Base-by-base conservation (phyloP, 2,797 vertebrate genomes). In the Sebastes goodei region DNA sequence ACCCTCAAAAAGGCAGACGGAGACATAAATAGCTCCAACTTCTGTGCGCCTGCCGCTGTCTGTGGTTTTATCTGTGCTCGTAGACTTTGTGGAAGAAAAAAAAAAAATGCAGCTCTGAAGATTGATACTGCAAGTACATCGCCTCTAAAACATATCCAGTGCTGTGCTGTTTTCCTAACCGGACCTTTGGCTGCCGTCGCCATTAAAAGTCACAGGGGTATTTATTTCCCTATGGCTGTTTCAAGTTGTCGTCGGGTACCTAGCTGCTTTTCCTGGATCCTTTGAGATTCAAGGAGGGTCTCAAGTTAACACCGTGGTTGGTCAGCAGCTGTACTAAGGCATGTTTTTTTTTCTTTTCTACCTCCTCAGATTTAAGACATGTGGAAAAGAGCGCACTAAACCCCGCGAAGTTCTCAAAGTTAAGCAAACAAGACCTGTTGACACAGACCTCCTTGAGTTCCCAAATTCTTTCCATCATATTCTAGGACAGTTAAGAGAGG, bases 391-490 rank as follows among this genome's bases (percentile, higher is more conserved):
- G 80, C 60, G 78, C 60, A 30, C 8, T 77, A 83, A 93, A 91
- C 56, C 84, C 76, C 3, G 57, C 74, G 9, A 86, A 78, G 88
- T 90, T 92, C 84, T 89, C 76, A 49, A 82, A 94, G 89, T 93
- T 90, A 92, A 92, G 76, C 88, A 93, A 93, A 90, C 87, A 92
- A 57, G 60, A 52, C 80, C 84, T 92, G 90, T 94, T 91, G 90
- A 92, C 85, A 85, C 84, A 92, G 92, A 91, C 90, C 89, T 92
- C 88, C 89, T 89, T 53, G 67, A 85, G 84, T 88, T 90, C 81
- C 88, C 74, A 56, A 90, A 94, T 94, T 93, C 90, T 87, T 92
- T 93, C 93, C 93, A 83, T 86, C 87, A 89, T 88, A 76, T 88
- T 93, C 86, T 80, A 81, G 89, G 83, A 89, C 86, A 92, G 91